Base-by-base conservation (phyloP, 2,797 vertebrate species). In the Microtus californicus region DNA sequence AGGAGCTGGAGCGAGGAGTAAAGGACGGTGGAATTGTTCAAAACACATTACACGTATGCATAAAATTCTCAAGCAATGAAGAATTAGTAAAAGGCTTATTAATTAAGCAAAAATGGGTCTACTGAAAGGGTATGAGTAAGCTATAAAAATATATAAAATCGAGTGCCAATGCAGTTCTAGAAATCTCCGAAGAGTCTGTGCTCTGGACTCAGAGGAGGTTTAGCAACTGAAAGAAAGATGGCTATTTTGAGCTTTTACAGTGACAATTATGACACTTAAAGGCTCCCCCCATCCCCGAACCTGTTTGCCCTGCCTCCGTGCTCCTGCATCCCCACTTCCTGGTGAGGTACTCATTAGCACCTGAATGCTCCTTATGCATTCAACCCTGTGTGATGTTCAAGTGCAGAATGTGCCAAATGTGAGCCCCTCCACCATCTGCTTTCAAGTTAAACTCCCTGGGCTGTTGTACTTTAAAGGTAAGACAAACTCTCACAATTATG, bases 401-500 rank as follows among this genome's bases (percentile, higher is more conserved):
- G 15, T 59, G 2, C 0, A 2, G 7, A 59, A 59, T 59, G 65
- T 81, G 89, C 82, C 89, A 67, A 61, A 17, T 59, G 21, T 80
- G 63, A 96, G 69, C 95, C 65, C 78, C 19, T 95, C 71, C 17
- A 93, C 89, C 80, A 87, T 96, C 89, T 93, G 83, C 80, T 96
- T 96, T 93, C 71, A 95, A 67, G 69, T 69, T 89, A 90, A 95
- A 86, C 71, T 94, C 56, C 89, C 89, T 43, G 69, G 77, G 59
- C 85, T 97, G 93, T 82, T 17, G 61, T 79, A 87, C 85, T 96
- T 96, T 90, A 73, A 67, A 73, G 37, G 56, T 81, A 92, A 45
- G 87, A 88, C 90, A 92, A 92, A 96, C 48, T 92, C 40, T 96
- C n/a, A 87, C 93, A 93, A 93, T 95, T 93, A 80, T 88, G 61